Evolutionary conservation across 2,888 invertebrate genomes (phyloP).

Genomic region (Caenorhabditis angaria): DNA sequence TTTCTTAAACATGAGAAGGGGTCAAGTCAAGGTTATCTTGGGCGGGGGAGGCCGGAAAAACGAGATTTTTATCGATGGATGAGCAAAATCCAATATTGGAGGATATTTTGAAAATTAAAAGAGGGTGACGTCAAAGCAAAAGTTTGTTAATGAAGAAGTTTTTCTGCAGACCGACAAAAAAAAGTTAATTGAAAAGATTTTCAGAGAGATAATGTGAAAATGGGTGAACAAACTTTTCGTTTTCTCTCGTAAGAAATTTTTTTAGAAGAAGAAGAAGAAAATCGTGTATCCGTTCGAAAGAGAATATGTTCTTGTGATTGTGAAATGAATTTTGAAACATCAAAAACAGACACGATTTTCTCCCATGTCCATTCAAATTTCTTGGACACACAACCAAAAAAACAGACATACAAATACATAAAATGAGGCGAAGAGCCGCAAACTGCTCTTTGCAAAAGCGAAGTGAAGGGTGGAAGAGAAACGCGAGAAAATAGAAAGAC

Average conservation of each 20-base stretch:
- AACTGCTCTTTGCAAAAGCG: neutral
- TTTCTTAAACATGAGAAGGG: neutral
- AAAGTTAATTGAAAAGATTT: no score
- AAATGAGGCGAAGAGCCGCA: neutral
- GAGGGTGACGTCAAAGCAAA: no score
- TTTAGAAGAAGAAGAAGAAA: no score
- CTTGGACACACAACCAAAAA: neutral
- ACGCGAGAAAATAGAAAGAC: neutral
- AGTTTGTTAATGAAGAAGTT: neutral
- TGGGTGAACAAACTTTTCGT: no score
- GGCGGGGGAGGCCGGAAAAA: neutral
- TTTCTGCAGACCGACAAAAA: no score
- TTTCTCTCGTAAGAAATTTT: no score
- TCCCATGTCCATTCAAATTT: slow-evolving; percentile 2
- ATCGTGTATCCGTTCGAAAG: no score
- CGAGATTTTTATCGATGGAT: neutral
- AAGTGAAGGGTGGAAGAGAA: neutral
- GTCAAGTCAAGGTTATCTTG: slow-evolving; percentile 2
- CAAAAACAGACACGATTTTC: no score
- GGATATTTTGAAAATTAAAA: neutral
- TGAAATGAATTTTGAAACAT: no score
- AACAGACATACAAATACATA: neutral
- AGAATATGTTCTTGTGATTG: no score
- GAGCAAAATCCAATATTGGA: slow-evolving; percentile 2
- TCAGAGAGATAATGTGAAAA: no score